Evolutionary conservation across 2,797 vertebrate species (phyloP), one percentile per base, ranked within the genome.

Genomic region (Sebastolobus altivelis): DNA sequence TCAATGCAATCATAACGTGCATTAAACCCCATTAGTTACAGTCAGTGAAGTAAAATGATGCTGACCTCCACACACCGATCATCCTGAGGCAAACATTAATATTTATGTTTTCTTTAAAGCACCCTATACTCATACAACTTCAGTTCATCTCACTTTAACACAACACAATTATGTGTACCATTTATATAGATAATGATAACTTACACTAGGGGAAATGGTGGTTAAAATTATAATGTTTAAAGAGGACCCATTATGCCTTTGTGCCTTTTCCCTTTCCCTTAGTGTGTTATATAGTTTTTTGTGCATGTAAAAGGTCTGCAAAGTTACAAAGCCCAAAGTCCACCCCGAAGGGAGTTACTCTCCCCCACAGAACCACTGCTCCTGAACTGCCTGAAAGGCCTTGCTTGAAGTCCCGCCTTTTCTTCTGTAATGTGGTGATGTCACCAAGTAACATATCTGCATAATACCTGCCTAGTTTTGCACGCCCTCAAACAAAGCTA

Each of bases 1-100:
- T 43, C 38, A 33, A 2, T 68, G n/a, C 68, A 86, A 81, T 83
- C 69, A 72, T 33, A 67, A 60, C 11, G 10, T 65, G 60, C 35
- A 75, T 72, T 35, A 73, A 89, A 72, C 38, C 49, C 37, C 55
- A 77, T 68, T 67, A 69, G 77, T 65, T 75, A 69, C 68, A 82
- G 71, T 62, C 69, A 75, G 63, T 66, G 72, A 67, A 72, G 74
- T 81, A 68, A 83, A 84, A 78, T 71, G 49, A 73, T 52, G 58
- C 29, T 72, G 52, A 80, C 79, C 62, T 76, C 13, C 27, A 69
- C 22, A 67, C 40, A 61, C 61, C 37, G 58, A 77, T 65, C 52
- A 79, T 72, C n/a, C 22, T n/a, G 3, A 71, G 7, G 4, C 27
- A 77, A 75, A 72, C 52, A 69, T 8, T 22, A 60, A 77, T 20